These are phyloP conservation scores for Oscheius sp. DNA, from an alignment of 2,888 invertebrate genomes.

Conservation along the genomic window DNA sequence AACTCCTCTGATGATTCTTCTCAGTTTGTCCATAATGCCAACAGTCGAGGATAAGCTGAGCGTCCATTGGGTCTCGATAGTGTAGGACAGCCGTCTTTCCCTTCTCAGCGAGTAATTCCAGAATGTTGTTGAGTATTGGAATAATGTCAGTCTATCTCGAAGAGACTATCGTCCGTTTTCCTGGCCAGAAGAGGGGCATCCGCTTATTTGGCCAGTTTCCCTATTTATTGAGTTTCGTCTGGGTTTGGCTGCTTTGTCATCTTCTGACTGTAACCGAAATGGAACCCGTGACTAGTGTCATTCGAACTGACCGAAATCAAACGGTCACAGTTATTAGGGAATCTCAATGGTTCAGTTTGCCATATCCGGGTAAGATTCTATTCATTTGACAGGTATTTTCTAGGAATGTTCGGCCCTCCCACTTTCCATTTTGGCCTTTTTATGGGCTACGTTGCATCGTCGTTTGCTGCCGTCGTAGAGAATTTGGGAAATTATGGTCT, in stretches of 20 bases:
- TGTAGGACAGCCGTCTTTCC: no score
- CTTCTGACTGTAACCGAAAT: constrained; percentile 58
- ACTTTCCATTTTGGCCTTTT: constrained; percentile 58
- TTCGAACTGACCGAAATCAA: constrained; percentile 61
- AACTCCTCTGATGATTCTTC: constrained; percentile 65
- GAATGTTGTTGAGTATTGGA: constrained; percentile 59
- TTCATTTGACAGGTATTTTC: not conserved
- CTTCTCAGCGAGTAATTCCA: constrained; percentile 50
- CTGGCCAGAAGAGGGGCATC: constrained; percentile 33
- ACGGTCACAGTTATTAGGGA: constrained; percentile 57
- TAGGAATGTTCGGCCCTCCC: constrained; percentile 64
- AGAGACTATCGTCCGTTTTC: constrained; percentile 59
- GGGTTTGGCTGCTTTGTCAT: constrained; percentile 65
- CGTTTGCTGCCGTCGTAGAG: constrained; percentile 63
- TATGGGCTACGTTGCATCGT: constrained; percentile 64
- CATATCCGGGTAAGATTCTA: constrained; percentile 56
- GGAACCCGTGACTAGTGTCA: constrained; percentile 56
- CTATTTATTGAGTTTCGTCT: constrained; percentile 61
- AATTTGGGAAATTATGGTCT: constrained; percentile 57
- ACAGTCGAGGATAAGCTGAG: constrained; percentile 62
- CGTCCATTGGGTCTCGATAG: constrained; percentile 68
- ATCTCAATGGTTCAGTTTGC: constrained; percentile 65
- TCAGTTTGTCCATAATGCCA: constrained; percentile 64
- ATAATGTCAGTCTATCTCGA: constrained; percentile 64
- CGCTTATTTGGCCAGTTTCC: constrained; percentile 68